These are phyloP conservation scores for Drosophila sechellia DNA, from an alignment of 1,140 invertebrate species.

Conservation along the genomic window DNA sequence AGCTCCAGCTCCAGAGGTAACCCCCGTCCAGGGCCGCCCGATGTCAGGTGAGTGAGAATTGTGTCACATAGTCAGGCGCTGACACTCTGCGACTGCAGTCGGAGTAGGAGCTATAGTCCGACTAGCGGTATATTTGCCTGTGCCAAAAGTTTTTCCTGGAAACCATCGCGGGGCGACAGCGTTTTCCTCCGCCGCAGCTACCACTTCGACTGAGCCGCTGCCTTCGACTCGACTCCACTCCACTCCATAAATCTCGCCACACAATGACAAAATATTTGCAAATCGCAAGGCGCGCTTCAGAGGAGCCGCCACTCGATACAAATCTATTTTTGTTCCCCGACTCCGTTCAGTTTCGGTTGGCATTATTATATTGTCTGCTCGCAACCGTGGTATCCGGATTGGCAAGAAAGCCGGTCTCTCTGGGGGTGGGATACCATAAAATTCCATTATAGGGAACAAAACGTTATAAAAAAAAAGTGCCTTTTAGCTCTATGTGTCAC, in stretches of 20 bases:
- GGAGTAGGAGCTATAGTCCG: slow-evolving; percentile 24
- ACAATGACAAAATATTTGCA: slow-evolving; percentile 84
- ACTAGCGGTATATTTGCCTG: slow-evolving; percentile 78
- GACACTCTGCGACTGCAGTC: slow-evolving; percentile 60
- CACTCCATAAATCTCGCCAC: slow-evolving; percentile 84
- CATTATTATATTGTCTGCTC: slow-evolving; percentile 78
- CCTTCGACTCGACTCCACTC: slow-evolving; percentile 58
- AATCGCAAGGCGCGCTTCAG: slow-evolving; percentile 83
- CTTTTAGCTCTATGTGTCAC: too few species aligned
- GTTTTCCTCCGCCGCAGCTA: slow-evolving; percentile 50
- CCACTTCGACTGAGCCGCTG: slow-evolving; percentile 30
- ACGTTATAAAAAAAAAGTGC: too few species aligned
- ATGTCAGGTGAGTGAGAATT: slow-evolving; percentile 81
- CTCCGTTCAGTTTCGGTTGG: slow-evolving; percentile 48
- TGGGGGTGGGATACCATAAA: not conserved
- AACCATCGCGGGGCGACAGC: slow-evolving; percentile 72
- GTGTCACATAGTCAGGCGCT: slow-evolving; percentile 82
- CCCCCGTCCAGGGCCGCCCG: slow-evolving; percentile 34
- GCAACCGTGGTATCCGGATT: slow-evolving; percentile 30
- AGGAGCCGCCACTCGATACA: slow-evolving; percentile 83
- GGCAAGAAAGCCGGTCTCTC: not conserved
- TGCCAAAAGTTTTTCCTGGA: slow-evolving; percentile 76
- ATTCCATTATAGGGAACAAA: not conserved
- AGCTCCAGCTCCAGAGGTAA: slow-evolving; percentile 1
- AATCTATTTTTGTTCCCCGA: slow-evolving; percentile 78